Percentiles rank a stretch among this genome's conserved stretches.
These are phyloP conservation scores for Microtus agrestis DNA, from an alignment of 2,797 vertebrate species.

Conservation along the genomic window DNA sequence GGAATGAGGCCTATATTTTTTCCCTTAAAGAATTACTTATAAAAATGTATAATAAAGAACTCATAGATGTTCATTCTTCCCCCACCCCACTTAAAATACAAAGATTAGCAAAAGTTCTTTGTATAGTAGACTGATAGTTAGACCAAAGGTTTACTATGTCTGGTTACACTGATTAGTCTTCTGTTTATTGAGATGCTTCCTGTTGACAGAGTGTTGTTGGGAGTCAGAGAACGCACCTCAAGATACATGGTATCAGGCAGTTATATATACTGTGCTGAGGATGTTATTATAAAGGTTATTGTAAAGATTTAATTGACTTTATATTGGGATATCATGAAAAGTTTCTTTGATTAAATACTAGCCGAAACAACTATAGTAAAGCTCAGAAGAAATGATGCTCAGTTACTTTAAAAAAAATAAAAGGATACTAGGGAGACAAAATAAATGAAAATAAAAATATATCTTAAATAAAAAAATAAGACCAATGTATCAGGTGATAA, in stretches of 20 bases:
- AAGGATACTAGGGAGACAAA: background rate
- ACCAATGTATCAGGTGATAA: background rate
- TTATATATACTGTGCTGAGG: background rate
- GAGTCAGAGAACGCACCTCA: background rate
- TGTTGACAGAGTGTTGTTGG: background rate
- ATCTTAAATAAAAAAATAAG: background rate
- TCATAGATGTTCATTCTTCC: too few relatives aligned
- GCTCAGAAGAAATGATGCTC: background rate
- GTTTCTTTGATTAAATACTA: background rate
- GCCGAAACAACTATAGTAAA: background rate
- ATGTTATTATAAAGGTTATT: background rate
- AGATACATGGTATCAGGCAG: background rate
- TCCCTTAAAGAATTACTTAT: background rate
- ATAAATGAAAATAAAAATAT: background rate
- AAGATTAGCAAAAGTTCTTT: background rate
- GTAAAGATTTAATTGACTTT: background rate
- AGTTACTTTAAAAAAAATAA: background rate
- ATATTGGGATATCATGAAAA: background rate
- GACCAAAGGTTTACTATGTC: background rate
- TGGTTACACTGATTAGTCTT: background rate
- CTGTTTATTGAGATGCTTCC: background rate
- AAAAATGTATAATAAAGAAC: background rate
- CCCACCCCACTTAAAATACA: background rate
- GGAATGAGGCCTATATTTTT: accelerated
- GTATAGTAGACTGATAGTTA: background rate